Base-by-base conservation (phyloP, 2,113 vertebrate species). In the Lepus europaeus region DNA sequence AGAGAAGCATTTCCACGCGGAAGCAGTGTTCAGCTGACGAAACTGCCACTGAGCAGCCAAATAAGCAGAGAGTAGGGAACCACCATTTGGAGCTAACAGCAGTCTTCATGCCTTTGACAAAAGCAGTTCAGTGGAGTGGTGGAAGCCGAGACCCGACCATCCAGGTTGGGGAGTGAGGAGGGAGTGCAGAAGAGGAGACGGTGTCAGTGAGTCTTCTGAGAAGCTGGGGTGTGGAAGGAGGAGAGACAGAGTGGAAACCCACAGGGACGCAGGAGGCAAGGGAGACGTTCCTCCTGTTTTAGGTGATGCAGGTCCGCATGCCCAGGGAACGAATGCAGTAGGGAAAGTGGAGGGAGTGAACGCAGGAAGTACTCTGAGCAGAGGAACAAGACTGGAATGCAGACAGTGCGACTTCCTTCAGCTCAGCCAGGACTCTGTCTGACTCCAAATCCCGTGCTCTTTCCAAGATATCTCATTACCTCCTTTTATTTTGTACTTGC, bases 291-390 rank as follows among this genome's bases (percentile, higher is more conserved):
- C 51, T 19, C 64, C 53, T 39, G 0, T 29, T 64, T 51, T 2
- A 27, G 27, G 17, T 29, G 4, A 56, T 16, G 3, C 0, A 0
- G 1, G 4, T 63, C 29, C 10, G 5, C 0, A 3, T 25, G 36
- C 87, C 80, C 56, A 45, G 12, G 17, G 8, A 76, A 61, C 68
- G 14, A 74, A 74, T 9, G n/a, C 9, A 68, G 53, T 0, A 14
- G 56, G 45, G 12, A 56, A 68, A 20, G 2, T 2, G 14, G 14
- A 59, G 0, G 31, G 64, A 12, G 56, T 9, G 61, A 27, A 31
- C 0, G 2, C 49, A 45, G 61, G 72, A 23, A 16, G 11, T 2
- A 7, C 53, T 64, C 6, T 9, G 74, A 68, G 49, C 64, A 49
- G 22, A 49, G 31, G 16, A 83, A 82, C 0, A 2, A 19, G 31